phyloP scores from a whole-genome alignment of 2,797 vertebrate species.

The Pempheris klunzingeri region DNA sequence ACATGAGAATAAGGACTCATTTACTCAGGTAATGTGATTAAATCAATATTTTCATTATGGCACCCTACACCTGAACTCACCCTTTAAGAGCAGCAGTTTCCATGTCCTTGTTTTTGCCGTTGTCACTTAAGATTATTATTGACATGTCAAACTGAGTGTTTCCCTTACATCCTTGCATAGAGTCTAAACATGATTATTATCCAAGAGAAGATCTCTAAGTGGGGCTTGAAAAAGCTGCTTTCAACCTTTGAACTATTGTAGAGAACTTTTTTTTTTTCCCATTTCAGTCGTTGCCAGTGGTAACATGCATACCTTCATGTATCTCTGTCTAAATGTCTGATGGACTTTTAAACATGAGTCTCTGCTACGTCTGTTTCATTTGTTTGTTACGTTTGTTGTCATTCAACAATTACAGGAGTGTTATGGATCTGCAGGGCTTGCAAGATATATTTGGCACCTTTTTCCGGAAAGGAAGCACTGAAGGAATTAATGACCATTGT shows the following conservation, averaged over 20 bases:
- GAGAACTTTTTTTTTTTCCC: not conserved
- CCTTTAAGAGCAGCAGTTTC: slow-evolving; percentile 12
- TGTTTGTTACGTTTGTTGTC: no score
- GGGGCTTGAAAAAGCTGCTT: not conserved
- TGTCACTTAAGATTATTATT: slow-evolving; percentile 9
- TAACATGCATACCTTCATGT: not conserved
- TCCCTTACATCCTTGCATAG: not conserved
- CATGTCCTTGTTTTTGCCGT: not conserved
- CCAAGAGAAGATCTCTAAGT: not conserved
- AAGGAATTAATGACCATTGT: no score
- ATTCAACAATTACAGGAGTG: not conserved
- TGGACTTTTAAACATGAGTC: not conserved
- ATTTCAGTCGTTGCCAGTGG: slow-evolving; percentile 8
- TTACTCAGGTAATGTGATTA: slow-evolving; percentile 66
- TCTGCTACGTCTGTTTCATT: not conserved
- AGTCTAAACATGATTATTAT: slow-evolving; percentile 7
- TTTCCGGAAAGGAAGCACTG: not conserved
- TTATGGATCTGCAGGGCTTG: not conserved
- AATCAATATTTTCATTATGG: slow-evolving; percentile 67
- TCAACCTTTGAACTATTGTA: not conserved
- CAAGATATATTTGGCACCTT: not conserved
- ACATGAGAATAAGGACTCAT: slow-evolving; percentile 72
- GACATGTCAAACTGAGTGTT: slow-evolving; percentile 23
- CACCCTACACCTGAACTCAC: slow-evolving; percentile 45
- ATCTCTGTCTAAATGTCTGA: not conserved